Base-by-base conservation (phyloP, 2,113 vertebrate genomes). In the Perca fluviatilis region DNA sequence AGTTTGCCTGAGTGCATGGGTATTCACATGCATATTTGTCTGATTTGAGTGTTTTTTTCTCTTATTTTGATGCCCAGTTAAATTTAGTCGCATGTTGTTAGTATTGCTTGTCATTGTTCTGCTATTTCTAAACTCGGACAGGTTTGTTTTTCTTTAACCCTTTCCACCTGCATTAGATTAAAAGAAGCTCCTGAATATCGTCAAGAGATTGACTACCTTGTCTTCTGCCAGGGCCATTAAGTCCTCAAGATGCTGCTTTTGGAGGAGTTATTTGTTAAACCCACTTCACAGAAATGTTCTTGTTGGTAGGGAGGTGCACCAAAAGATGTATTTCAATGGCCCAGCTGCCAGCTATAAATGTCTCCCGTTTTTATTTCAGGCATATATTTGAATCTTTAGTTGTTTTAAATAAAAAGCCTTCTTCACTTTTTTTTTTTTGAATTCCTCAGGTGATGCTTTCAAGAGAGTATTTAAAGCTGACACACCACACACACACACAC, bases 311-410 rank as follows among this genome's bases (percentile, higher is more conserved):
- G 56, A 47, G 86, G 56, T 72, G 66, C 67, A 82, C 68, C 76
- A 47, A 74, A 86, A 84, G 40, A 83, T 80, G 61, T 49, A 43
- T 49, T 80, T 89, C 83, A 88, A 94, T 84, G 80, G 53, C 79
- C 67, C 81, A 83, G 80, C 80, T 88, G 83, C 83, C 67, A 83
- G 51, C 83, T 90, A 72, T 84, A 89, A 91, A 88, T 90, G 76
- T 74, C 68, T 56, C 40, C 49, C 1, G 4, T 80, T 90, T 92
- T 91, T 90, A 90, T 88, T 46, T 82, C 67, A 73, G 50, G 82
- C 79, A 85, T 83, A 80, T 87, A 86, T 93, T 81, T 84, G 79
- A 62, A 79, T 86, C 82, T 83, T 65, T 54, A 43, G 36, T 82
- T 54, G 69, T 57, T 84, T 87, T 70, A 63, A 86, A 86, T 57